Conservation (phyloP, 2,113 vertebrate species). For the Chauna torquata region DNA sequence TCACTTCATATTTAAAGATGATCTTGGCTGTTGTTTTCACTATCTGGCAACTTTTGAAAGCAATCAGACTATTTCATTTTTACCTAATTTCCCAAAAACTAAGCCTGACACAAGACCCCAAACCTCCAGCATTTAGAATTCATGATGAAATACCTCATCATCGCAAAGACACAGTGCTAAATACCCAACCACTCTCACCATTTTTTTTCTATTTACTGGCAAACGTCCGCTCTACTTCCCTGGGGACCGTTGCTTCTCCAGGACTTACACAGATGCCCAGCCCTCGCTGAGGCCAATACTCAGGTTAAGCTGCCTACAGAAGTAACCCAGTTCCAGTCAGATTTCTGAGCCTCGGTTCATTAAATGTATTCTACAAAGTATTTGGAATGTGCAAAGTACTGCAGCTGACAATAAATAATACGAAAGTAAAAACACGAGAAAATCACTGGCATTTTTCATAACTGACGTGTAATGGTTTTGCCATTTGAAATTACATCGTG, state of each 20-base stretch:
- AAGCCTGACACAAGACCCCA: neutral
- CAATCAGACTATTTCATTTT: neutral
- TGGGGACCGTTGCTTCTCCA: neutral
- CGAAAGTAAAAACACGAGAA: neutral
- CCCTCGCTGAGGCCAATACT: neutral
- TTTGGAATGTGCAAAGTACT: neutral
- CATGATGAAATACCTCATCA: neutral
- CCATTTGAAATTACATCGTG: neutral
- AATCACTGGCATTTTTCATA: neutral
- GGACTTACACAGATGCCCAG: neutral
- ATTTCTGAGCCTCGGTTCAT: neutral
- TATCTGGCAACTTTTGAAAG: neutral
- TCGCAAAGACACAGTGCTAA: neutral
- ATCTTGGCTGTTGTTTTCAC: slow-evolving; percentile 11
- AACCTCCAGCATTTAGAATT: neutral
- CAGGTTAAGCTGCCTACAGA: neutral
- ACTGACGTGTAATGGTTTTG: neutral
- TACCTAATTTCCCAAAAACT: neutral
- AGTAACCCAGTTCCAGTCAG: neutral
- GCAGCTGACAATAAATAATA: neutral
- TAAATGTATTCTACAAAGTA: neutral
- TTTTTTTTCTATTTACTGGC: neutral
- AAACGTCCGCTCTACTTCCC: neutral
- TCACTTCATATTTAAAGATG: slow-evolving; percentile 40
- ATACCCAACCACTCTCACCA: neutral